Conservation (phyloP, 2,888 invertebrate genomes). For the Morpho helenor region DNA sequence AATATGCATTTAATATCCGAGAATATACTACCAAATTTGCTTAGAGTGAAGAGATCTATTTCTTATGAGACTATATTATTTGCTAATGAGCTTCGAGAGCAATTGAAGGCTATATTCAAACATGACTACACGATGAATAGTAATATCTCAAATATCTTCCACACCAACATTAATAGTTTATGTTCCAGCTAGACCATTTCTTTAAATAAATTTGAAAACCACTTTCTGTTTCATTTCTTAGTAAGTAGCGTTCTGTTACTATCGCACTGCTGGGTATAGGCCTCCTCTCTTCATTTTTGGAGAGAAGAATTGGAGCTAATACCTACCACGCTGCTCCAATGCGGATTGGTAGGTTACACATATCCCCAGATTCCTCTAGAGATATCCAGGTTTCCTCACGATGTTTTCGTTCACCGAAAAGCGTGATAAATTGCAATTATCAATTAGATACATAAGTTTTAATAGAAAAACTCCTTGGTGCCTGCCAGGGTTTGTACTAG, state of each 20-base stretch:
- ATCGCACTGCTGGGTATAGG: too few relatives aligned
- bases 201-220: constrained; percentile 32
- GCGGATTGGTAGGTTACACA: too few relatives aligned
- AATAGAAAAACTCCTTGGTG: too few relatives aligned
- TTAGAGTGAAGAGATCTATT: constrained; percentile 54
- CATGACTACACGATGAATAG: constrained; percentile 38
- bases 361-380: too few relatives aligned
- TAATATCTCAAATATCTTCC: constrained; percentile 39
- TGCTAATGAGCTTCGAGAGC: constrained; percentile 51
- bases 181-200: constrained; percentile 25
- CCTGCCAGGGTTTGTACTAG: too few relatives aligned
- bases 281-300: too few relatives aligned
- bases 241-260: not conserved
- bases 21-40: constrained; percentile 44
- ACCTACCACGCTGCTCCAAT: too few relatives aligned
- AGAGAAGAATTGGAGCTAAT: too few relatives aligned
- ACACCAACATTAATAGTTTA: constrained; percentile 28
- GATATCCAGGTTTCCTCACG: too few relatives aligned
- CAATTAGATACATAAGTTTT: too few relatives aligned
- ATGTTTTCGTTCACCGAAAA: too few relatives aligned
- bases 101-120: constrained; percentile 44
- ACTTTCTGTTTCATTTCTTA: constrained; percentile 33
- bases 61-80: constrained; percentile 59
- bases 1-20: constrained; percentile 27
- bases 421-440: too few relatives aligned